Evolutionary conservation across 2,797 vertebrate species (phyloP).

Genomic region (Harpagifer antarcticus): DNA sequence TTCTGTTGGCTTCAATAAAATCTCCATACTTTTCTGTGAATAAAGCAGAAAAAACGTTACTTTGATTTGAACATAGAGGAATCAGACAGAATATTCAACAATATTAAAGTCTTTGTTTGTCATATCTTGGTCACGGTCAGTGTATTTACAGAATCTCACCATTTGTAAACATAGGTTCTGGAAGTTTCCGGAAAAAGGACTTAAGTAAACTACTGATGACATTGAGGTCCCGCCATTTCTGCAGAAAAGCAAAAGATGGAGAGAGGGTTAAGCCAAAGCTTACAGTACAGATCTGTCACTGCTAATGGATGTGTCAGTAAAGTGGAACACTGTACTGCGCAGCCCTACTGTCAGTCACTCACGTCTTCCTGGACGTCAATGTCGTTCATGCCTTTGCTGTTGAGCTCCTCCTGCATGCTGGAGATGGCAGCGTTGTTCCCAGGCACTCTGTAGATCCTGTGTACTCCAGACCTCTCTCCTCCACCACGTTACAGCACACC

Average conservation of each 20-base stretch:
- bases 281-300: slow-evolving; percentile 7
- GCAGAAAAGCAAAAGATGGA: slow-evolving; percentile 27
- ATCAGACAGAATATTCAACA: neutral
- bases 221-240: slow-evolving; percentile 99
- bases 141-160: slow-evolving; percentile 81
- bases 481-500: slow-evolving; percentile 97
- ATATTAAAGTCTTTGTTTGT: neutral
- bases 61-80: neutral
- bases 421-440: slow-evolving; percentile 98
- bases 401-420: slow-evolving; percentile 98
- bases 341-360: slow-evolving; percentile 75
- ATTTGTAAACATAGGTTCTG: slow-evolving; percentile 98
- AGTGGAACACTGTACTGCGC: neutral
- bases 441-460: slow-evolving; percentile 98
- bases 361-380: slow-evolving; percentile 97
- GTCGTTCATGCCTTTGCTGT: slow-evolving; percentile 94
- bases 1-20: slow-evolving; percentile 98
- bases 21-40: slow-evolving; percentile 93
- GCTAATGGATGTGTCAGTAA: slow-evolving; percentile 5
- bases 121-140: neutral
- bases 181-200: slow-evolving; percentile 98
- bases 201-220: slow-evolving; percentile 99
- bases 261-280: slow-evolving; percentile 13
- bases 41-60: slow-evolving; percentile 8
- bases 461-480: slow-evolving; percentile 97